phyloP scores from a whole-genome alignment of 2,113 vertebrate genomes.

The Corynorhinus townsendii region DNA sequence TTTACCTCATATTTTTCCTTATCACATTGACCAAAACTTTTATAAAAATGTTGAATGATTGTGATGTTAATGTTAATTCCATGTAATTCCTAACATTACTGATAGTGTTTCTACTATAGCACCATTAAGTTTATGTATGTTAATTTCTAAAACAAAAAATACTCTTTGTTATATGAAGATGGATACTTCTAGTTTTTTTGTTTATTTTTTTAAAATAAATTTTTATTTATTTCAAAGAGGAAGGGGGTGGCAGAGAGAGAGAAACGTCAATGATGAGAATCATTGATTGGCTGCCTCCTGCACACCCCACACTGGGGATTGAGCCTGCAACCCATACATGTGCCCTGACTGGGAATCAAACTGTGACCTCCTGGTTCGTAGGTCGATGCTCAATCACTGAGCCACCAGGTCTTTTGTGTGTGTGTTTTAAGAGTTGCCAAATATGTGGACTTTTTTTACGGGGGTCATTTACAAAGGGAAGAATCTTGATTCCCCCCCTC shows the following conservation, averaged over 20 bases:
- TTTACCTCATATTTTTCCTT: not conserved
- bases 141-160: conserved; percentile 37
- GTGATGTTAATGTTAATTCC: not conserved
- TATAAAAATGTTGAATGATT: conserved; percentile 12
- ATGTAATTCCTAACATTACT: not conserved
- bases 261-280: too few relatives aligned
- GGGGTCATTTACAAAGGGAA: not conserved
- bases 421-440: not conserved
- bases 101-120: not conserved
- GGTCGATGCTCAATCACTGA: too few relatives aligned
- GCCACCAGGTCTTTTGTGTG: too few relatives aligned
- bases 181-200: not conserved
- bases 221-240: too few relatives aligned
- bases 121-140: conserved; percentile 18
- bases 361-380: too few relatives aligned
- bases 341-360: too few relatives aligned
- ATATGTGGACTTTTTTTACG: not conserved
- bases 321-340: too few relatives aligned
- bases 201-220: not conserved
- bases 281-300: too few relatives aligned
- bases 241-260: too few relatives aligned
- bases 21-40: not conserved
- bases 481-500: not conserved
- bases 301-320: too few relatives aligned
- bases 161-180: not conserved